phyloP scores from a whole-genome alignment of 2,113 vertebrate species.

The Bettongia penicillata region DNA sequence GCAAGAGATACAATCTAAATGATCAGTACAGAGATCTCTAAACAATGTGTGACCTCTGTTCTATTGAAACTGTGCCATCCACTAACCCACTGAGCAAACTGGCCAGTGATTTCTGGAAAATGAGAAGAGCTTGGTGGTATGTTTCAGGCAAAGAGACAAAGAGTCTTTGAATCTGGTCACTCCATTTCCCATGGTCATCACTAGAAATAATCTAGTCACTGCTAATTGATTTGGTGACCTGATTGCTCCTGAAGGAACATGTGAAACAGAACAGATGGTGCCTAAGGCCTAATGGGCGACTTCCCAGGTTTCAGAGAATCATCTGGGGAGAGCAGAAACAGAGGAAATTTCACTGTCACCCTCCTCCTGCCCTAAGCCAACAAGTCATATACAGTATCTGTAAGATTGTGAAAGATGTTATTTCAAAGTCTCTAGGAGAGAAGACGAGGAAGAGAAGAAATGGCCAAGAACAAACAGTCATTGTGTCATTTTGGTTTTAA shows the following conservation, averaged over 20 bases:
- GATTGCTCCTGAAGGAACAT: background rate
- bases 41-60: background rate
- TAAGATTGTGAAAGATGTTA: background rate
- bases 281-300: background rate
- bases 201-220: background rate
- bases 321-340: background rate
- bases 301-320: background rate
- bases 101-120: background rate
- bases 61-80: background rate
- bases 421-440: background rate
- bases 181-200: background rate
- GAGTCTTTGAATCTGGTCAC: background rate
- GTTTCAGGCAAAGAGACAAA: background rate
- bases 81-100: background rate
- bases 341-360: background rate
- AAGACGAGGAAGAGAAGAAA: background rate
- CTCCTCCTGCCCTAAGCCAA: background rate
- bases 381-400: background rate
- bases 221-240: background rate
- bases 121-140: background rate
- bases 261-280: background rate
- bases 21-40: background rate
- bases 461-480: background rate
- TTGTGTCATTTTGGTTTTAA: background rate
- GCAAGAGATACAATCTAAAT: background rate